Evolutionary conservation across 2,888 invertebrate genomes (phyloP).

Genomic region (Phanerotoma sp.): DNA sequence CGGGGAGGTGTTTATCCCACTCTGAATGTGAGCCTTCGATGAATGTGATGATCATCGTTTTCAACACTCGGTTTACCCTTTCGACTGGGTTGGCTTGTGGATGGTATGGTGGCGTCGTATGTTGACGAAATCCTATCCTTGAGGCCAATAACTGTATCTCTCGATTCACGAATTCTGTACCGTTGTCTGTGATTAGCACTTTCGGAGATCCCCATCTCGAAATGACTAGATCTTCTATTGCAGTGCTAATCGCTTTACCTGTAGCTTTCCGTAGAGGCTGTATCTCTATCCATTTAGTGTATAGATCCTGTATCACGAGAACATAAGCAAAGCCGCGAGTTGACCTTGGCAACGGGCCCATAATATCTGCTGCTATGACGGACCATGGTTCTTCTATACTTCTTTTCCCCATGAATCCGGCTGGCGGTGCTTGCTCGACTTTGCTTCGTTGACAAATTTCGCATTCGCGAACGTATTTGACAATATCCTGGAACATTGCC

Average conservation of each 20-base stretch:
- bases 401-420: slow-evolving; percentile 28
- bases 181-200: slow-evolving; percentile 18
- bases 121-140: slow-evolving; percentile 11
- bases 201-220: slow-evolving; percentile 15
- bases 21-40: slow-evolving; percentile 14
- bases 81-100: slow-evolving; percentile 39
- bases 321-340: slow-evolving; percentile 9
- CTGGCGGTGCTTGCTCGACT: background rate
- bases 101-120: slow-evolving; percentile 30
- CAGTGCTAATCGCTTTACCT: background rate
- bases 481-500: background rate
- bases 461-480: background rate
- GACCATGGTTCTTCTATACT: slow-evolving; percentile 26
- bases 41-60: slow-evolving; percentile 30
- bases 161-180: slow-evolving; percentile 25
- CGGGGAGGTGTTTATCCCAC: slow-evolving; percentile 21
- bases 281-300: slow-evolving; percentile 19
- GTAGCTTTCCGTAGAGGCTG: background rate
- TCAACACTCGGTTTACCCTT: slow-evolving; percentile 33
- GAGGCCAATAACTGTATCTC: slow-evolving; percentile 20
- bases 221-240: slow-evolving; percentile 2
- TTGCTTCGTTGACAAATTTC: background rate
- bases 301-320: slow-evolving; percentile 18
- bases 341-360: slow-evolving; percentile 33
- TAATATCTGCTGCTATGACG: slow-evolving; percentile 28